phyloP scores from a whole-genome alignment of 2,113 vertebrate species.

The Megaceryle maxima region DNA sequence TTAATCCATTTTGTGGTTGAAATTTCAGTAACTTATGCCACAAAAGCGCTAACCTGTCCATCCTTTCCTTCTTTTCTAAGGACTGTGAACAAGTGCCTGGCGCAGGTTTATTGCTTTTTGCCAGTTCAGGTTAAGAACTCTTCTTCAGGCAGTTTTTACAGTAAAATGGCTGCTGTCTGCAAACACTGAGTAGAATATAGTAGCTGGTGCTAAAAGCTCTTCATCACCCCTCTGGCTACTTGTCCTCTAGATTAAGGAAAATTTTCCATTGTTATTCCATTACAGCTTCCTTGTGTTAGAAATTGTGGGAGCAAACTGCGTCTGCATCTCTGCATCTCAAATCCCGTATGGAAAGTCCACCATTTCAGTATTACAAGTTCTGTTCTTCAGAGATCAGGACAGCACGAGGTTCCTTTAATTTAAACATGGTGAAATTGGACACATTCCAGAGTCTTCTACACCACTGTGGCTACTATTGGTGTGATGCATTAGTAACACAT shows the following conservation, averaged over 20 bases:
- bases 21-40: background rate
- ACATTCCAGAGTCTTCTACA: background rate
- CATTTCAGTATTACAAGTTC: fast-evolving
- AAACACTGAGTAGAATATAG: background rate
- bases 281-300: background rate
- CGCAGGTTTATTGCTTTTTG: background rate
- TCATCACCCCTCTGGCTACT: background rate
- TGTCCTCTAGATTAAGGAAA: background rate
- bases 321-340: background rate
- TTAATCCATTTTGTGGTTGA: background rate
- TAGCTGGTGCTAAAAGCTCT: background rate
- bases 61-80: background rate
- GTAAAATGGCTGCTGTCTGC: background rate
- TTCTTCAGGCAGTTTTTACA: background rate
- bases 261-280: background rate
- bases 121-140: background rate
- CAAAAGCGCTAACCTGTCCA: background rate
- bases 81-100: background rate
- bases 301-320: background rate
- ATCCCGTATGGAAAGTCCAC: background rate
- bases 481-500: background rate
- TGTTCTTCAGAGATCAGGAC: background rate
- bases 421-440: background rate
- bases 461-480: background rate
- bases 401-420: background rate